Conservation (phyloP, 2,797 vertebrate genomes). For the Hapalemur alaotrensis region DNA sequence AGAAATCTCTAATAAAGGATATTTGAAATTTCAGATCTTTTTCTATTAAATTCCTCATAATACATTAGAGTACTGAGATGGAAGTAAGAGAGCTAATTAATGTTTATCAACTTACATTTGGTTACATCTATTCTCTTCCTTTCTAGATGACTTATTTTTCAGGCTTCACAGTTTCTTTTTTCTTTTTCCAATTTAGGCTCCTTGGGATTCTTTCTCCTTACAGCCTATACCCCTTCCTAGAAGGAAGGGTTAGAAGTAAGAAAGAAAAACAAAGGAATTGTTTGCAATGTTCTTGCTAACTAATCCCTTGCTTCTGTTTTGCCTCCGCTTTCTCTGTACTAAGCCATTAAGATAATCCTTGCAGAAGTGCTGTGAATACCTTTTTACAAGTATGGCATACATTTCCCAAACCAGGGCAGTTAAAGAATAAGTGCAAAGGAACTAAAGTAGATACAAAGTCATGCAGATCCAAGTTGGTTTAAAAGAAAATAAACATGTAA, state of each 20-base stretch:
- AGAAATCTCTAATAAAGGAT: not conserved
- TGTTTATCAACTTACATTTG: not conserved
- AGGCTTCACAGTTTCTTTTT: not conserved
- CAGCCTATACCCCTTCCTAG: not conserved
- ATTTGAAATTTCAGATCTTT: not conserved
- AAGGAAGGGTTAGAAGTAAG: not conserved
- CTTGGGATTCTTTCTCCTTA: not conserved
- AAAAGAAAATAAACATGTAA: slow-evolving; percentile 12
- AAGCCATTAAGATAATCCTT: not conserved
- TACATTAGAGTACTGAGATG: not conserved
- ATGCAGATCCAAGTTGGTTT: not conserved
- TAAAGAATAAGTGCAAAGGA: not conserved
- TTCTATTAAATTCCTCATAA: not conserved
- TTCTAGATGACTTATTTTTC: not conserved
- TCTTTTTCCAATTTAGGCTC: not conserved
- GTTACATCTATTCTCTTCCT: not conserved
- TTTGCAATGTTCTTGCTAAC: not conserved
- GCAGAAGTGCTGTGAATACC: not conserved
- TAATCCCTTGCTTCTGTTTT: not conserved
- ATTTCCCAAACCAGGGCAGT: not conserved
- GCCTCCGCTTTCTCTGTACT: not conserved
- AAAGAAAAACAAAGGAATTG: not conserved
- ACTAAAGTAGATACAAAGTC: not conserved
- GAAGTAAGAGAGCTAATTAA: not conserved
- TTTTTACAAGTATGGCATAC: not conserved